These are phyloP conservation scores for Megastigmus dorsalis DNA, from an alignment of 2,888 invertebrate species.

Conservation along the genomic window DNA sequence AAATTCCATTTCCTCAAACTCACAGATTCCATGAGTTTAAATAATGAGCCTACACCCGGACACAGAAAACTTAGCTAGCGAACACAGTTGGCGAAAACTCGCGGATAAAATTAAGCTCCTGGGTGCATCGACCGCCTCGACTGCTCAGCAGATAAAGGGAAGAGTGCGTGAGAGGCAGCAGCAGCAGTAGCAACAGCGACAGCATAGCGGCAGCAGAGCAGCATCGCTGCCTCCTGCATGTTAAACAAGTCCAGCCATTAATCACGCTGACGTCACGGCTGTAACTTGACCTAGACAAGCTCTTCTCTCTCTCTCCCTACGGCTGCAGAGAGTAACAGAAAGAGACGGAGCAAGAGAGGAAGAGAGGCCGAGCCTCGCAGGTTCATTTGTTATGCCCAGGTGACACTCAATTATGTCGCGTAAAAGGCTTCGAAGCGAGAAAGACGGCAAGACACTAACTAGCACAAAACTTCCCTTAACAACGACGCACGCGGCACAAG, in stretches of 20 bases:
- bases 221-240: too few species aligned
- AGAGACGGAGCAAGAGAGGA: conserved; percentile 8
- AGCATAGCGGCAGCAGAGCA: too few species aligned
- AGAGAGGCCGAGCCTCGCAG: conserved; percentile 46
- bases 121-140: too few species aligned
- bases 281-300: conserved; percentile 45
- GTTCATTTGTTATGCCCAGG: conserved; percentile 72
- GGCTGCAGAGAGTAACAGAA: conserved; percentile 51
- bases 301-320: background rate
- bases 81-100: too few species aligned
- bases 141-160: too few species aligned
- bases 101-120: too few species aligned
- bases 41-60: too few species aligned
- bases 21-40: too few species aligned
- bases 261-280: conserved; percentile 38
- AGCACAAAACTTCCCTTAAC: conserved; percentile 17
- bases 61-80: too few species aligned
- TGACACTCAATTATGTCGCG: conserved; percentile 72
- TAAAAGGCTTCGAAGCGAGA: conserved; percentile 62
- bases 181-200: too few species aligned
- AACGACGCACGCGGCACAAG: background rate
- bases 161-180: too few species aligned
- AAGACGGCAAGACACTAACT: conserved; percentile 49
- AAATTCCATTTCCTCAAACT: too few species aligned
- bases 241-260: conserved; percentile 49